phyloP scores from a whole-genome alignment of 2,888 invertebrate species.

The Pammene fasciana region DNA sequence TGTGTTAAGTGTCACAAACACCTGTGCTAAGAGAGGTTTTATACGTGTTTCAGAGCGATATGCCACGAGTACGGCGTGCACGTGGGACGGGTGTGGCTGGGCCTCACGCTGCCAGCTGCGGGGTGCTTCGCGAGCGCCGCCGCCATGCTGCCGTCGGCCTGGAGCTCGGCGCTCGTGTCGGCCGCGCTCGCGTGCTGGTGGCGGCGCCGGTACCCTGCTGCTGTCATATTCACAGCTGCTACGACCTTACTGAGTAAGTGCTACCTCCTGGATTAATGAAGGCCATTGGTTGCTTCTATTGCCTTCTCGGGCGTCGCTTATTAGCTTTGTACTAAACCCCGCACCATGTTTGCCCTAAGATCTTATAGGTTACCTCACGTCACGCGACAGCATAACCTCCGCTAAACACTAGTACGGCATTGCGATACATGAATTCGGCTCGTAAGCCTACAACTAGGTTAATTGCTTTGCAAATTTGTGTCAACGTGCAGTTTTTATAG shows the following conservation, averaged over 20 bases:
- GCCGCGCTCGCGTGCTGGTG: constrained; percentile 96
- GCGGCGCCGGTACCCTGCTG: constrained; percentile 89
- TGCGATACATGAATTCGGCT: no score
- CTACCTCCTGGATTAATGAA: neutral
- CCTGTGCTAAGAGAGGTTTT: no score
- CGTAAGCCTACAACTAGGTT: no score
- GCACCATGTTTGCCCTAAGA: no score
- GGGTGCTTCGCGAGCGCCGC: constrained; percentile 95
- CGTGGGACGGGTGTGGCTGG: constrained; percentile 92
- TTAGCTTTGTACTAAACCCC: no score
- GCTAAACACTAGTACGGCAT: no score
- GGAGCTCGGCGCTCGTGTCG: constrained; percentile 94
- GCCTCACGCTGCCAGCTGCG: constrained; percentile 91
- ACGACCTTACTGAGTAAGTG: constrained; percentile 87
- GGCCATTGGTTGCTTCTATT: neutral
- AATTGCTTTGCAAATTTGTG: no score
- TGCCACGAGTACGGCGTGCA: constrained; percentile 95
- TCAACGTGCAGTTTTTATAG: no score
- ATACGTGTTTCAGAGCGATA: constrained; percentile 86
- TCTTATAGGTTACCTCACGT: no score
- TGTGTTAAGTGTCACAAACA: no score
- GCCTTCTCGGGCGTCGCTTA: no score
- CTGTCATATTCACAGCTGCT: constrained; percentile 92
- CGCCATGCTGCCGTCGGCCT: constrained; percentile 97
- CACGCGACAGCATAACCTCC: no score